Evolutionary conservation across 1,140 invertebrate species (phyloP), one percentile per base, ranked within the genome.

Genomic region (Heliothis subflexa): DNA sequence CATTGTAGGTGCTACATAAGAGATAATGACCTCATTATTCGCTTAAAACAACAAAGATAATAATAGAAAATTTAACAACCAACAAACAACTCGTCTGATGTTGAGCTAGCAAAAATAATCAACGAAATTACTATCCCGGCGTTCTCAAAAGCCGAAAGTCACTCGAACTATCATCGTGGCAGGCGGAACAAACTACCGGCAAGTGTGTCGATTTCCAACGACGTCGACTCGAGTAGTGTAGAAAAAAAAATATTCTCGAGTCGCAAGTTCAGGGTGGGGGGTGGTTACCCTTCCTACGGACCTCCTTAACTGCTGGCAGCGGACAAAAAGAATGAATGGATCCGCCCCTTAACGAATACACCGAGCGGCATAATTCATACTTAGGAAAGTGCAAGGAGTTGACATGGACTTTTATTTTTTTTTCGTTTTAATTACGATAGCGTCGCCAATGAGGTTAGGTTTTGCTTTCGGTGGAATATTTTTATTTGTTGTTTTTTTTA

Each of bases 281-380:
- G 86, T 79, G 80, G 57, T 75, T 71, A 79, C 84, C 84, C 87
- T 83, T 83, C 85, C 89, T 81, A 79, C 87, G 86, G 89, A 89
- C 90, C 91, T 92, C 92, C 92, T 93, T 94, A 93, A 93, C 90
- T 90, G 89, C 86, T 91, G 86, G 78, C 79, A 87, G 88, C 90
- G 91, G 90, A 92, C 93, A 94, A 94, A 94, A 94, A 94, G 93
- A 94, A 93, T 94, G 93, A 94, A 94, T 94, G 86, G 90, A 93
- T 93, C 91, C 93, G 91, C 93, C 93, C 92, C 93, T 92, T 93
- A 92, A 92, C 91, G 91, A 93, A 93, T 93, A 94, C 92, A 94
- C 91, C 91, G 91, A 93, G 86, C 91, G 91, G 91, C 89, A 94
- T 94, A 94, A 94, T 94, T 94, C 89, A 91, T 94, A 93, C 91